Percentiles rank a stretch among this genome's conserved stretches.
Evolutionary conservation across 2,797 vertebrate species (phyloP).

Genomic region (Hypotaenidia philippensis): DNA sequence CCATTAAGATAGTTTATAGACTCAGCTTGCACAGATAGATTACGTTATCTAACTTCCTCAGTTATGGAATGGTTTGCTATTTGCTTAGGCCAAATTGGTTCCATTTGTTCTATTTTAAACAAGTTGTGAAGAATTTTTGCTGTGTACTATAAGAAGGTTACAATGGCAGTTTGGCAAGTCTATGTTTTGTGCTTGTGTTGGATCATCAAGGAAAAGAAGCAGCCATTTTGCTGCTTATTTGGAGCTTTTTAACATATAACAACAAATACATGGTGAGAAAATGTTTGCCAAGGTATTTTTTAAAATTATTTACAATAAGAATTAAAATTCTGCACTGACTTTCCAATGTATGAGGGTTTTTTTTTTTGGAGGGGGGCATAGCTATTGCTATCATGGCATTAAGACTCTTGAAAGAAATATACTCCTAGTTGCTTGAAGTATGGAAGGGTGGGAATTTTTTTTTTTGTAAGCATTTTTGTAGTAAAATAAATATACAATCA

Average conservation of each 20-base stretch:
- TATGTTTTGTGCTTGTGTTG: not conserved
- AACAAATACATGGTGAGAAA: not conserved
- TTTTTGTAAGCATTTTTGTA: not conserved
- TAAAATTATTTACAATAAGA: not conserved
- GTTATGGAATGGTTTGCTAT: not conserved
- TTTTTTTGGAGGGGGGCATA: not conserved
- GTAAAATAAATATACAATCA: conserved; percentile 21
- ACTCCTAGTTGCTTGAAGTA: not conserved
- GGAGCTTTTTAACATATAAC: not conserved
- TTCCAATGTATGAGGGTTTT: not conserved
- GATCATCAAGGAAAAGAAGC: not conserved
- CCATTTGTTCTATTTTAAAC: not conserved
- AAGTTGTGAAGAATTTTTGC: not conserved
- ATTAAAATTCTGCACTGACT: not conserved
- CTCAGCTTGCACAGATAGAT: not conserved
- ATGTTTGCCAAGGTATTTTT: not conserved
- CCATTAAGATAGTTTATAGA: not conserved
- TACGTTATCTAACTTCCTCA: not conserved
- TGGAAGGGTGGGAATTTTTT: not conserved
- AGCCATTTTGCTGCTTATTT: not conserved
- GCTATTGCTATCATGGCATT: not conserved
- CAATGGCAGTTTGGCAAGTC: not conserved
- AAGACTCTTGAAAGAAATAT: not conserved
- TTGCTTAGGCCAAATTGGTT: not conserved
- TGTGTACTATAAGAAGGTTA: not conserved